phyloP scores from a whole-genome alignment of 2,797 vertebrate genomes.

The Pogonophryne albipinna region DNA sequence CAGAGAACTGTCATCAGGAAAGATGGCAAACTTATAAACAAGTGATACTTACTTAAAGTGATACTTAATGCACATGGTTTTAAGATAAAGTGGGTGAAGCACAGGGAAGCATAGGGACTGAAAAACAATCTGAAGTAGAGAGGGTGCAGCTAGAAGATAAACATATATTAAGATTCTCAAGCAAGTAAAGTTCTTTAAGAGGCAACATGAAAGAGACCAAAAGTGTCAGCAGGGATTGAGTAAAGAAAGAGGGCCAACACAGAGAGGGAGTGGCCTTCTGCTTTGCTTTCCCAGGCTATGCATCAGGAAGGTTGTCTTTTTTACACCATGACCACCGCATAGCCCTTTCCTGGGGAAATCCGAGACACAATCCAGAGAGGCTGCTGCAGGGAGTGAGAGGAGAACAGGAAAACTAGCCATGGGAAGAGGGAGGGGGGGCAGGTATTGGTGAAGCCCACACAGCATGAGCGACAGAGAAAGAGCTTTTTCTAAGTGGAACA shows the following conservation, averaged over 20 bases:
- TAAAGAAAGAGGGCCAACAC: conserved; percentile 43
- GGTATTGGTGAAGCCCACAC: conserved; percentile 74
- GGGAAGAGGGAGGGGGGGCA: conserved; percentile 74
- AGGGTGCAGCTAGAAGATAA: neutral
- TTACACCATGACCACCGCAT: conserved; percentile 83
- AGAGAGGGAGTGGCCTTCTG: conserved; percentile 68
- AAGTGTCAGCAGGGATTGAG: conserved; percentile 32
- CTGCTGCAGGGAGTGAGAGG: conserved; percentile 74
- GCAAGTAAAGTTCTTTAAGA: conserved; percentile 13
- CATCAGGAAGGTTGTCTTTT: conserved; percentile 86
- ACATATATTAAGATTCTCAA: neutral
- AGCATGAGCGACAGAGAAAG: conserved; percentile 69
- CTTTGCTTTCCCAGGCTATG: conserved; percentile 84
- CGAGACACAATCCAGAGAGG: conserved; percentile 81
- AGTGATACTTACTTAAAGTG: neutral
- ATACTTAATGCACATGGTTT: neutral
- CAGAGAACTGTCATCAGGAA: neutral
- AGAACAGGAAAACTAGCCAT: conserved; percentile 82
- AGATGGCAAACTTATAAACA: neutral
- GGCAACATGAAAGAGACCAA: conserved; percentile 22
- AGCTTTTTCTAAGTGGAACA: conserved; percentile 64
- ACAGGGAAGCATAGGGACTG: neutral
- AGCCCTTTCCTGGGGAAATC: conserved; percentile 85
- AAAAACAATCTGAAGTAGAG: neutral
- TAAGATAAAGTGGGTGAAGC: conserved; percentile 2